Evolutionary conservation across 2,113 vertebrate genomes (phyloP), one percentile per base, ranked within the genome.

Genomic region (Lethenteron camtschaticum): DNA sequence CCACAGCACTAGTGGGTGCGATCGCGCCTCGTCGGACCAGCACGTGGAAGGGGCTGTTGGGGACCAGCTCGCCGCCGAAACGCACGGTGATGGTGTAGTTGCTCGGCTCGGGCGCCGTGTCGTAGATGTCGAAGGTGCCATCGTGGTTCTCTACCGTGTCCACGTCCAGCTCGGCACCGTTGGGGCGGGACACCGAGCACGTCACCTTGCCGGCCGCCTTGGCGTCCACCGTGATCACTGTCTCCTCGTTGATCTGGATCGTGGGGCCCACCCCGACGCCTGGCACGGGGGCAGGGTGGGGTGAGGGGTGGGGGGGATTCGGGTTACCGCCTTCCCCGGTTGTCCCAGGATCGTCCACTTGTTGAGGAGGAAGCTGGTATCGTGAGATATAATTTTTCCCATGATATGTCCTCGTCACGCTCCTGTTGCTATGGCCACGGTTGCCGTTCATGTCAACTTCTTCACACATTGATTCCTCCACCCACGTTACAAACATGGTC

Each of bases 21-120:
- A 20, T 11, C 8, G 10, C 10, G 63, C n/a, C 24, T 11, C 10
- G 56, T 73, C 87, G 84, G 74, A 91, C 88, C 88, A 87, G 81
- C n/a, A 91, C 83, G 0, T 89, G 86, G 80, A 91, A 91, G 68
- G 87, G 88, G 76, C 87, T 91, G 81, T 91, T 84, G 73, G 88
- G 88, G 66, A 91, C 86, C 73, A 88, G 85, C 41, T 91, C 87
- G 10, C 88, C 88, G 56, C 88, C 88, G 0, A 91, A 91, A 11
- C 88, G 86, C 73, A 91, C 88, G 70, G 87, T 89, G 77, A 91
- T 90, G 76, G 89, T 79, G 6, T 91, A 90, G 73, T 91, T 88
- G 41, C 88, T 87, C 0, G 87, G 87, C 71, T 89, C 82, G 0
- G 88, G 87, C 1, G 88, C 88, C 0, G 87, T 89, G 79, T 91